Base-by-base conservation (phyloP, 2,113 vertebrate species). In the Uropsilus gracilis region DNA sequence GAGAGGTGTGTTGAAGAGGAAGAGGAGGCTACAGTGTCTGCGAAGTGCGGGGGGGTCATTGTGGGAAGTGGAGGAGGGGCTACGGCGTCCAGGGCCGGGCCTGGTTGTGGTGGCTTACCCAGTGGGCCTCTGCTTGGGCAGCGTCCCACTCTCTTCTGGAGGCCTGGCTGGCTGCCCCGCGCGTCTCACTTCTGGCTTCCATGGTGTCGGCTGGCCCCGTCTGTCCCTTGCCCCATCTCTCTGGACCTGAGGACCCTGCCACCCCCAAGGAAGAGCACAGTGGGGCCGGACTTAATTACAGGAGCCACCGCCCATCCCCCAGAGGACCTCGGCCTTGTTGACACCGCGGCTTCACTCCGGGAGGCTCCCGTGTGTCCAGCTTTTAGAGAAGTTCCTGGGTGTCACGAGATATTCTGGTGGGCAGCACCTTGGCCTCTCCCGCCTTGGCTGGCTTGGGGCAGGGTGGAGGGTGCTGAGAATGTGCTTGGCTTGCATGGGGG, bases 11-110 rank as follows among this genome's bases (percentile, higher is more conserved):
- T 53, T 34, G 48, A 66, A 9, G 26, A 17, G 24, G 82, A 61
- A 14, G 4, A 32, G 6, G 68, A 13, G 9, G 50, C 24, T 5
- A 18, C 50, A 5, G 28, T 24, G 37, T 30, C 61, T 37, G 80
- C 14, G 39, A 48, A 42, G 20, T 12, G 11, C 6, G 16, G 24
- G 32, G 9, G 42, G n/a, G 69, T 44, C 24, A 0, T 30, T 16
- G 68, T 11, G 28, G 48, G 17, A 16, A 37, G 64, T 39, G 11
- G 1, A 42, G 50, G 26, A 24, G 22, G 39, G 26, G 2, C 8
- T 9, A 26, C 46, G 28, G 34, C 1, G 1, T 11, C 18, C 22
- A 22, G 9, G 20, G 3, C 34, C 0, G 0, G 37, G 64, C 28
- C 37, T 57, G 1, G 0, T 42, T 24, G 32, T 53, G 3, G 37